Conservation (phyloP, 2,113 vertebrate genomes). For the Dasyprocta punctata region DNA sequence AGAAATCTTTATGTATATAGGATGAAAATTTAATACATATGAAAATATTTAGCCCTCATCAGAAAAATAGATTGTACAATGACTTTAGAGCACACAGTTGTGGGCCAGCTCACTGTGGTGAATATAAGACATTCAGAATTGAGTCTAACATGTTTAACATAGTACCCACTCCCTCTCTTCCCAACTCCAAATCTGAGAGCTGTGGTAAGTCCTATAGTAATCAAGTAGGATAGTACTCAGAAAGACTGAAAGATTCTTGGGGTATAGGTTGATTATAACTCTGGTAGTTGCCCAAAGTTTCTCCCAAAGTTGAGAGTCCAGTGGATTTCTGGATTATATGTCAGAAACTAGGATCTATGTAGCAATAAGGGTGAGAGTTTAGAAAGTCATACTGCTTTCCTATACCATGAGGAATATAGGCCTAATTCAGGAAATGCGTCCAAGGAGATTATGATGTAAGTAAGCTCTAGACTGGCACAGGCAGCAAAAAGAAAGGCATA, state of each 20-base stretch:
- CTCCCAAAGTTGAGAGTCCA: background rate
- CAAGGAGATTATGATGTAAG: background rate
- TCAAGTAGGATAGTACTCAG: background rate
- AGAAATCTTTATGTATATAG: background rate
- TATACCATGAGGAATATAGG: background rate
- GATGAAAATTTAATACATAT: background rate
- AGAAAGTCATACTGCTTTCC: background rate
- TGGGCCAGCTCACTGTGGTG: background rate
- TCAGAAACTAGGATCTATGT: background rate
- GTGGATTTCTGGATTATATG: background rate
- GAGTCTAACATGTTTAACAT: background rate
- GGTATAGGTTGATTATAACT: background rate
- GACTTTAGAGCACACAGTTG: background rate
- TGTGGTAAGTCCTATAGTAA: background rate
- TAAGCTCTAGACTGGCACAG: background rate
- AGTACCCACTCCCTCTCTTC: background rate
- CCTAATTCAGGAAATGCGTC: background rate
- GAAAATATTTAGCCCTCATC: background rate
- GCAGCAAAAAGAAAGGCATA: background rate
- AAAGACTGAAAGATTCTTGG: background rate
- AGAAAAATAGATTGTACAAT: background rate
- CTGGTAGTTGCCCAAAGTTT: background rate
- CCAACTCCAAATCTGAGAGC: background rate
- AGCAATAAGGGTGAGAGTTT: background rate
- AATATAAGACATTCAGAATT: slow-evolving; percentile 12